Base-by-base conservation (phyloP, 2,113 vertebrate genomes). In the Castor canadensis region DNA sequence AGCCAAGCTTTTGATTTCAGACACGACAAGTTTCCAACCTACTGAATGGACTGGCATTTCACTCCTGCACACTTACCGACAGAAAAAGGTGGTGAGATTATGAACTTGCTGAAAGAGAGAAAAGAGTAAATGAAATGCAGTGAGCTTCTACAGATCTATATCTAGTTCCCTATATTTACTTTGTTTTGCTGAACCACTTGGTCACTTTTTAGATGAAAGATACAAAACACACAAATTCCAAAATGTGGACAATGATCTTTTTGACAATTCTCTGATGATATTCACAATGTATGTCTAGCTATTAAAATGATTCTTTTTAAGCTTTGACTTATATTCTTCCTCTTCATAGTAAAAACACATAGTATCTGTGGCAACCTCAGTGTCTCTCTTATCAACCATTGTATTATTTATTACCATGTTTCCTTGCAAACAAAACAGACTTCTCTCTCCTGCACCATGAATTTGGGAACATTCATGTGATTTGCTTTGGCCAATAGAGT, bases 1-100 rank as follows among this genome's bases (percentile, higher is more conserved):
- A 45, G 75, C 97, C 98, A 98, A 98, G 76, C 69, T 95, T 98
- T 98, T 98, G 95, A 98, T 86, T 94, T 87, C 54, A 97, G 97
- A 97, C 73, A 19, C 71, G 75, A 95, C 97, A 54, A 95, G 89
- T 97, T 98, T 98, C 97, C 97, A 87, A 87, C 89, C 93, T 94
- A 87, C 95, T 95, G 97, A 76, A 89, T 87, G 82, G 95, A 80
- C 97, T 97, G 97, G 93, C 97, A 95, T 96, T 97, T 98, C 91
- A 91, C 93, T 98, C 40, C 28, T 93, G 73, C 97, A 94, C 32
- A 94, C 95, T 96, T 93, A 97, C 97, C 98, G 98, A 94, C 95
- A 98, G 94, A 94, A 98, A 98, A 97, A 97, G 96, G 97, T 97
- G 97, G 95, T 94, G 43, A 58, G 76, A 91, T 75, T 60, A 40